Conservation (phyloP, 2,888 invertebrate species). For the Harpagoxenus sublaevis region DNA sequence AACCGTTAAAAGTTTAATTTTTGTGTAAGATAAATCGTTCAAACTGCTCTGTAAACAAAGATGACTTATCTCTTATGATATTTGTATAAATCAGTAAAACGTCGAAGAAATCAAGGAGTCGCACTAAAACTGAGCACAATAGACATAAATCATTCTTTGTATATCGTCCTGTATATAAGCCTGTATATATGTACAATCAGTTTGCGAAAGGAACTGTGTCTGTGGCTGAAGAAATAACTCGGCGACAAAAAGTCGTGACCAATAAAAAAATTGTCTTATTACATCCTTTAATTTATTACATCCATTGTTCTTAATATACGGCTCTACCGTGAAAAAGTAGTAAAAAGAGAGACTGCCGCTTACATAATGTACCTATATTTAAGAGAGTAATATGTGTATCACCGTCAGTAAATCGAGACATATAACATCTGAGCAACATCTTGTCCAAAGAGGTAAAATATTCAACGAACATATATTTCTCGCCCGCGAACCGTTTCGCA, state of each 20-base stretch:
- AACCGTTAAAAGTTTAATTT: slow-evolving; percentile 4
- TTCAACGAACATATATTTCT: slow-evolving; percentile 25
- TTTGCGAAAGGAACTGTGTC: not conserved
- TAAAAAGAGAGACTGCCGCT: slow-evolving; percentile 43
- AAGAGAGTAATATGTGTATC: not conserved
- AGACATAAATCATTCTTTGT: not conserved
- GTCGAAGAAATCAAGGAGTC: not conserved
- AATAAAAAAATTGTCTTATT: slow-evolving; percentile 51
- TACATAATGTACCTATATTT: slow-evolving; percentile 25
- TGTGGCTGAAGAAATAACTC: not conserved
- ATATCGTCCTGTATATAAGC: not conserved
- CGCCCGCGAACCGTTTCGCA: not conserved
- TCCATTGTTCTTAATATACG: slow-evolving; percentile 39
- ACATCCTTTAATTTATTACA: slow-evolving; percentile 51
- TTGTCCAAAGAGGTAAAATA: slow-evolving; percentile 4
- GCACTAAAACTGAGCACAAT: not conserved
- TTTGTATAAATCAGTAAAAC: not conserved
- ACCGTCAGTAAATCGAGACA: not conserved
- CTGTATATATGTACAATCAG: not conserved
- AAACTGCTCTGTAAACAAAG: not conserved
- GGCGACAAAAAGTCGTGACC: not conserved
- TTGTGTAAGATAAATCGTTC: slow-evolving; percentile 13
- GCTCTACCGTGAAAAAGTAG: slow-evolving; percentile 37
- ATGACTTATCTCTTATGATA: not conserved
- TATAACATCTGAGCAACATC: slow-evolving; percentile 8